Base-by-base conservation (phyloP, 2,113 vertebrate species). In the Glaucidium brasilianum region DNA sequence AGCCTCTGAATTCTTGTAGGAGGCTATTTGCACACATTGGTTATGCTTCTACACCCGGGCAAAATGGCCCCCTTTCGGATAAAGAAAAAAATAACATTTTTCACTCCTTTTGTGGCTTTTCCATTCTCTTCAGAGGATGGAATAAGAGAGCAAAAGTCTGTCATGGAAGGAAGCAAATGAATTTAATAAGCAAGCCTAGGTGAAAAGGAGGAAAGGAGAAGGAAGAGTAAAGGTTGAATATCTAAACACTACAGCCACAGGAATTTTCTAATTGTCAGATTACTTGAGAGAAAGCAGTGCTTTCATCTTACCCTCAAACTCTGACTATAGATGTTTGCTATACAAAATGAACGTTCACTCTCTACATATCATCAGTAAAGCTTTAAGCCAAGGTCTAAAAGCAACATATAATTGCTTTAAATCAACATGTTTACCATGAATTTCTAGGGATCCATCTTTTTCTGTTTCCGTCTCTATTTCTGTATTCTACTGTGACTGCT, bases 311-410 rank as follows among this genome's bases (percentile, higher is more conserved):
- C 19, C 23, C 26, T 79, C 43, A 83, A 56, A 76, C 10, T 2
- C 16, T 81, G 21, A 30, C 47, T 21, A 15, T 23, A 20, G 23
- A 88, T 59, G 52, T 64, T 26, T 88, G 52, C 26, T 9, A 35
- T 30, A 39, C 8, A 73, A 89, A 84, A 30, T 0, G 0, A 88
- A 56, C 0, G 0, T 50, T 63, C 8, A 39, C 25, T 32, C 13
- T 88, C 37, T 82, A 9, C 39, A 15, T 18, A 74, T 45, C 11
- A 69, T 37, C 53, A 56, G 15, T 27, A 22, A 79, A 3, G 5
- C 10, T 79, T 76, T 79, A 88, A 86, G 5, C 3, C 37, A 43
- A 75, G 11, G 18, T 59, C 15, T 83, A 64, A 71, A 55, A 7
- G 43, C 43, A 45, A 45, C 43, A 2, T 26, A 64, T 5, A 79